Conservation (phyloP, 1,140 invertebrate species). For the Aradophagus sp. region DNA sequence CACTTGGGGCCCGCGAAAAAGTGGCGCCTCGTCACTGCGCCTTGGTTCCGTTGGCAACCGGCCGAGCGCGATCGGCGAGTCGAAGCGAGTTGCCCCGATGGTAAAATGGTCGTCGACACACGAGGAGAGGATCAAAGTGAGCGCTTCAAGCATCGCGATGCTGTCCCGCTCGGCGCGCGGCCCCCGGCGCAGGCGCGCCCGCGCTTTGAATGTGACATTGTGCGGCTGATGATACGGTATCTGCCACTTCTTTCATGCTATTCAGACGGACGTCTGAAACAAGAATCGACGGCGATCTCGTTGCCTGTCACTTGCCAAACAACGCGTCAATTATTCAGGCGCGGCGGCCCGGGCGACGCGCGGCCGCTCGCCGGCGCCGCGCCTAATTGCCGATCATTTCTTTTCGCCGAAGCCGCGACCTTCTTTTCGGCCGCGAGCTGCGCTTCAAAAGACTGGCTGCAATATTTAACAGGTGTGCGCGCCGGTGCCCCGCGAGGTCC, state of each 20-base stretch:
- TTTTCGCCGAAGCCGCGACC: too few relatives aligned
- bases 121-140: constrained; percentile 60
- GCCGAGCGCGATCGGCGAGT: constrained; percentile 38
- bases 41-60: constrained; percentile 25
- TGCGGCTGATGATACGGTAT: constrained; percentile 57
- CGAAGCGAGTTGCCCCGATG: constrained; percentile 29
- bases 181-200: constrained; percentile 37
- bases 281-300: constrained; percentile 54
- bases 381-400: too few relatives aligned
- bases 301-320: constrained; percentile 51
- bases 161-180: constrained; percentile 38
- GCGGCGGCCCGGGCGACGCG: too few relatives aligned
- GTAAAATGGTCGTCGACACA: constrained; percentile 57
- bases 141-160: constrained; percentile 56
- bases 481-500: too few relatives aligned
- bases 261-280: constrained; percentile 55
- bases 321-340: constrained; percentile 47
- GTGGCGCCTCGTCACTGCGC: too few relatives aligned
- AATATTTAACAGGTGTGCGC: constrained; percentile 45
- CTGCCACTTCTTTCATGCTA: constrained; percentile 57
- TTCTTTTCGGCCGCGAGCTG: too few relatives aligned
- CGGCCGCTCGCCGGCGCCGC: too few relatives aligned
- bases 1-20: too few relatives aligned
- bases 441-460: constrained; percentile 9
- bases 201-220: constrained; percentile 57